Evolutionary conservation across 2,797 vertebrate genomes (phyloP), one percentile per base, ranked within the genome.

Genomic region (Florisuga fusca): DNA sequence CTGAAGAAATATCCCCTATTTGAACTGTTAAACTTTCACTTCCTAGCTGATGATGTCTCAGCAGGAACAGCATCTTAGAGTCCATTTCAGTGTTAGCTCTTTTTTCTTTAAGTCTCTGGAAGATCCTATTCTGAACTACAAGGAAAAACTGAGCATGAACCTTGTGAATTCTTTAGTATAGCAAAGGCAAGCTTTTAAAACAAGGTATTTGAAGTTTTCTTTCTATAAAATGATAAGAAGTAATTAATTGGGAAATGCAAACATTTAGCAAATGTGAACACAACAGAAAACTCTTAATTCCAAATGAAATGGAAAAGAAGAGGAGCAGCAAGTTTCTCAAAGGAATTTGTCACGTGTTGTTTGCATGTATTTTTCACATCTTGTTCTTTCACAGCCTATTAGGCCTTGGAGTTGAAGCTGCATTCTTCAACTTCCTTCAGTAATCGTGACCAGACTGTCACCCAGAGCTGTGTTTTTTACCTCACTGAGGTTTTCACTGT

Each of bases 1-100:
- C 53, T 87, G 82, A 72, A 93, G 86, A 96, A 85, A 78, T 92
- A 72, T 92, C 87, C 82, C 27, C 25, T 55, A 55, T 78, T 10
- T 92, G 81, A 94, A 87, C 68, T 89, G 81, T 53, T 94, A 94
- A 87, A 93, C 72, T 92, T 96, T 88, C 25, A 57, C 91, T 94
- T 95, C 83, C 90, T 90, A 75, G 62, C 59, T 79, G 62, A 84
- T 46, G 15, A 38, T 84, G 43, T 75, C 69, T 50, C 58, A 87
- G 58, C 64, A 89, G 48, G 25, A 90, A 33, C 54, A 94, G 19
- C 54, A 59, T 63, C 91, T 94, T 63, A 81, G 67, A 86, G 11
- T 41, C 54, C 86, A 18, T 78, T 85, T 78, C 12, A 2, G 19
- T 68, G 25, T 74, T 90, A 90, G 9, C 19, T 55, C 34, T 79